A percentile compares a stretch with the other conserved stretches of the same genome.
These are phyloP conservation scores for Cladopsammia gracilis DNA, from an alignment of 64 coral and sea anemone genomes.

Conservation along the genomic window DNA sequence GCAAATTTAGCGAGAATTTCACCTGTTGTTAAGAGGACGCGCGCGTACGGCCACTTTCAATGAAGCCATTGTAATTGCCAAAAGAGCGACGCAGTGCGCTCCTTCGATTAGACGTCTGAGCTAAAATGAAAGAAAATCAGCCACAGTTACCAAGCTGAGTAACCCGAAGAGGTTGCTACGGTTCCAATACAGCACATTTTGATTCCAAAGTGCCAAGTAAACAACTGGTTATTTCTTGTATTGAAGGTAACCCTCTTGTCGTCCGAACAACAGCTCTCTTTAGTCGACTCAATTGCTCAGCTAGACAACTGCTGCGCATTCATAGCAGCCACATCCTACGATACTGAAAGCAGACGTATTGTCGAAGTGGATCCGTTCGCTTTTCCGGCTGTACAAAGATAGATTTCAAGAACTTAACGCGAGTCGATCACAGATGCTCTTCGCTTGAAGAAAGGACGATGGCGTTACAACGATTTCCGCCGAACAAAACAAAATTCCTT, in stretches of 20 bases:
- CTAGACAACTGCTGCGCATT: neutral
- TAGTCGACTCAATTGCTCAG: neutral
- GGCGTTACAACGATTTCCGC: constrained; percentile 16
- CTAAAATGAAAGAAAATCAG: neutral
- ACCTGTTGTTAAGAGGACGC: constrained; percentile 78
- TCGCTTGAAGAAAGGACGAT: neutral
- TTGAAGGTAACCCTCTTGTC: neutral
- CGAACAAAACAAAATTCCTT: neutral
- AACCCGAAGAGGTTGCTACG: neutral
- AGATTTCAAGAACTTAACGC: neutral
- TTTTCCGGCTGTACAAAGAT: neutral
- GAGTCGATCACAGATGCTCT: neutral
- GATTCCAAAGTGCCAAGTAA: neutral
- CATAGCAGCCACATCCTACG: neutral
- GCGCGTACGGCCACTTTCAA: constrained; percentile 71
- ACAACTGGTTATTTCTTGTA: neutral
- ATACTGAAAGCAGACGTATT: neutral
- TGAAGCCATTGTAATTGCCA: constrained; percentile 44
- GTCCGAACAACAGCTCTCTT: neutral
- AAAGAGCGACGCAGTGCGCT: neutral
- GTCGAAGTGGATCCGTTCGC: neutral
- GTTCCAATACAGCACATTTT: neutral
- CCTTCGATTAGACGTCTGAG: neutral
- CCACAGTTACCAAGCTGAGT: neutral
- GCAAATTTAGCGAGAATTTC: neutral